These are phyloP conservation scores for Notiomystis cincta DNA, from an alignment of 2,113 vertebrate genomes.

Conservation along the genomic window DNA sequence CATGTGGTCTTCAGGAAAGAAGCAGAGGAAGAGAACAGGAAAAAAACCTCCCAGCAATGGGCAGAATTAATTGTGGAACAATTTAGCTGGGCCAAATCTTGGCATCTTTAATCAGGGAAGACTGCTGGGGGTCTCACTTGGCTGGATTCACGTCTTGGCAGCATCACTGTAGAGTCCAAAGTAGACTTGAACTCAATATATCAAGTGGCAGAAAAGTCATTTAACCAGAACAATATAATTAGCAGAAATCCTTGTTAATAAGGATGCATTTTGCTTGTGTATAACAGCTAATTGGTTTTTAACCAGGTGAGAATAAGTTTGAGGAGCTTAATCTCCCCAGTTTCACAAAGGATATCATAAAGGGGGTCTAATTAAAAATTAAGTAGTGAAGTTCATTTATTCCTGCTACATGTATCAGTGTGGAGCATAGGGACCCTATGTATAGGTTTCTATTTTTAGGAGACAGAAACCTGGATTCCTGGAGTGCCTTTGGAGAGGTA, in stretches of 20 bases:
- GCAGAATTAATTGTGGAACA: not conserved
- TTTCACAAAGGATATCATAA: constrained; percentile 13
- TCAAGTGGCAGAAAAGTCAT: not conserved
- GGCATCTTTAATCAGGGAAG: not conserved
- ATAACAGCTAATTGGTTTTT: constrained; percentile 17
- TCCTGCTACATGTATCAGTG: not conserved
- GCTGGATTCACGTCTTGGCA: not conserved
- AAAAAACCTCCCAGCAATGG: not conserved
- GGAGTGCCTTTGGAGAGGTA: not conserved
- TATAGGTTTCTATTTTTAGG: not conserved
- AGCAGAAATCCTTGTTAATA: constrained; percentile 6
- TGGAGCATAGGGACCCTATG: not conserved
- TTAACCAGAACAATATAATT: constrained; percentile 27
- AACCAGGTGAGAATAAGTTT: constrained; percentile 38
- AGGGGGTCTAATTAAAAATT: constrained; percentile 14
- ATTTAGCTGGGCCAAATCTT: not conserved
- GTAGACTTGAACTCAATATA: not conserved
- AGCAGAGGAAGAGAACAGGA: not conserved
- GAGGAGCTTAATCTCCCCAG: constrained; percentile 4
- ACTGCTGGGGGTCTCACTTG: not conserved
- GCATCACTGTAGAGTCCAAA: not conserved
- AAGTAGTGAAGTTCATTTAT: constrained; percentile 8
- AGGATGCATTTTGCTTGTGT: not conserved
- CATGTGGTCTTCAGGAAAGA: not conserved
- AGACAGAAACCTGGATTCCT: not conserved